These are phyloP conservation scores for Nematostella vectensis DNA, from an alignment of 92 coral and sea anemone genomes.

Conservation along the genomic window DNA sequence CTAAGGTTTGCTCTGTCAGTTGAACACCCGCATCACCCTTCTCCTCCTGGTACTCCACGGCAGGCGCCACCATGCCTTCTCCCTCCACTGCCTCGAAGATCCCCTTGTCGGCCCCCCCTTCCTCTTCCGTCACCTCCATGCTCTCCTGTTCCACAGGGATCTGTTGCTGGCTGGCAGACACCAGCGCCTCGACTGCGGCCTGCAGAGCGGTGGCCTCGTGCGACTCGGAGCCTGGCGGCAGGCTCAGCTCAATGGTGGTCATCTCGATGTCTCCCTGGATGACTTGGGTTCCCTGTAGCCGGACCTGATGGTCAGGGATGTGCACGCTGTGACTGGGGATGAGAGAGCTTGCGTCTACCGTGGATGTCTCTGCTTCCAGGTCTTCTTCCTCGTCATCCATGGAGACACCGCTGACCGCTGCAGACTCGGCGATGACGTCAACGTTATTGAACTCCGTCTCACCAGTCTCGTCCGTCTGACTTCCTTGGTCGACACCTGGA, in stretches of 20 bases:
- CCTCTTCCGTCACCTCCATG: conserved; percentile 52
- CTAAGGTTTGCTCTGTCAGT: not conserved
- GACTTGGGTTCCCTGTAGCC: conserved; percentile 56
- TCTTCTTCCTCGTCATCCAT: conserved; percentile 71
- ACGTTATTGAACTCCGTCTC: conserved; percentile 74
- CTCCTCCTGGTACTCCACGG: conserved; percentile 12
- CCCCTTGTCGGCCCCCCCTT: conserved; percentile 50
- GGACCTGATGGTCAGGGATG: conserved; percentile 19
- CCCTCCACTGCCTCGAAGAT: conserved; percentile 60
- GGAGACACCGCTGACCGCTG: conserved; percentile 86
- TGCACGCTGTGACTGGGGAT: conserved; percentile 29
- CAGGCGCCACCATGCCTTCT: conserved; percentile 24
- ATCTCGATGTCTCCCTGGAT: conserved; percentile 79
- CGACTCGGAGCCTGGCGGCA: conserved; percentile 56
- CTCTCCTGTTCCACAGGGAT: conserved; percentile 56
- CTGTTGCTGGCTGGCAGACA: conserved; percentile 89
- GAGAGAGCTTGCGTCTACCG: conserved; percentile 74
- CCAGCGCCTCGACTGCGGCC: conserved; percentile 88
- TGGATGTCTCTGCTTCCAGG: conserved; percentile 54
- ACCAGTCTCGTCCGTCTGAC: conserved; percentile 87
- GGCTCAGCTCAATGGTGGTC: conserved; percentile 79
- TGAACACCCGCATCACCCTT: conserved; percentile 4
- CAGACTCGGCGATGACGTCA: conserved; percentile 94
- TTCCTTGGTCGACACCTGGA: conserved; percentile 76
- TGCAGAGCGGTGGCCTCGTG: conserved; percentile 80